Conservation (phyloP, 2,888 invertebrate species). For the Tipula unca region DNA sequence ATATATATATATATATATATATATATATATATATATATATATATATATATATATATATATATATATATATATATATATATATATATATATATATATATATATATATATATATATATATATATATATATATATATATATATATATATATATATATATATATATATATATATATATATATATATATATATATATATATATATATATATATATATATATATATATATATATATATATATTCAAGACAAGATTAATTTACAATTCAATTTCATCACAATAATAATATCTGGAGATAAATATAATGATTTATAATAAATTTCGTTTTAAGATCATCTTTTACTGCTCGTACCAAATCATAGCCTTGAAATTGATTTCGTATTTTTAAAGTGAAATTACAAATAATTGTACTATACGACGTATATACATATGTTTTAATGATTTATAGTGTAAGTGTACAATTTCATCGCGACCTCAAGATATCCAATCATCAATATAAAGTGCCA, state of each 20-base stretch:
- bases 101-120: no score
- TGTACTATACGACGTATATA: not conserved
- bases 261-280: not conserved
- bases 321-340: not conserved
- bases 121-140: no score
- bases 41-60: no score
- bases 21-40: no score
- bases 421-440: not conserved
- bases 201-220: no score
- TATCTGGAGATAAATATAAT: not conserved
- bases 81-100: no score
- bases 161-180: no score
- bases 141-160: no score
- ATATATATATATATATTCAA: no score
- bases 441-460: not conserved
- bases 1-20: no score
- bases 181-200: no score
- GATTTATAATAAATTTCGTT: not conserved
- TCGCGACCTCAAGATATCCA: not conserved
- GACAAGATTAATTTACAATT: not conserved
- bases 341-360: not conserved
- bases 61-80: no score
- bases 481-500: not conserved
- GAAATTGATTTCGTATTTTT: not conserved
- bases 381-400: not conserved